phyloP scores from a whole-genome alignment of 2,888 invertebrate genomes.

The Tipula lateralis region DNA sequence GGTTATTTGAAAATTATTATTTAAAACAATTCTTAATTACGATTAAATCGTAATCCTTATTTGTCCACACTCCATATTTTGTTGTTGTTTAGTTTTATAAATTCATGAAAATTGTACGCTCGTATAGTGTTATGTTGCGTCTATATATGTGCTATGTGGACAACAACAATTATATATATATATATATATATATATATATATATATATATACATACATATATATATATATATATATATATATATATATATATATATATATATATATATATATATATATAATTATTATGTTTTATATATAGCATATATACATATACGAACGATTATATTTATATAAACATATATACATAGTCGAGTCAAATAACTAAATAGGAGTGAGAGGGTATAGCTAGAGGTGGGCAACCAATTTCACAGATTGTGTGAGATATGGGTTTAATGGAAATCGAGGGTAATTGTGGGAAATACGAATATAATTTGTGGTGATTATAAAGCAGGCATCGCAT shows the following conservation, averaged over 20 bases:
- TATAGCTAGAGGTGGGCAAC: constrained; percentile 3
- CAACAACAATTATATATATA: neutral
- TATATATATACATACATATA: neutral
- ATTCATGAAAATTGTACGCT: constrained; percentile 1
- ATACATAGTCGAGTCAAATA: neutral
- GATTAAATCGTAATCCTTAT: constrained; percentile 19
- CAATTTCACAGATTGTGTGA: constrained; percentile 19
- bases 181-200: neutral
- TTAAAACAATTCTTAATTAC: neutral
- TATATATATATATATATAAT: neutral
- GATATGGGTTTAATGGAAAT: constrained; percentile 11
- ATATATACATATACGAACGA: neutral
- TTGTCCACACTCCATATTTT: neutral
- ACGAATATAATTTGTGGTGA: constrained; percentile 24
- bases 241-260: neutral
- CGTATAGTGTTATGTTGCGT: neutral
- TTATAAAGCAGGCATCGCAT: neutral
- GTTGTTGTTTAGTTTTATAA: neutral
- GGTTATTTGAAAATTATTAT: neutral
- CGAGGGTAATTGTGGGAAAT: constrained; percentile 5
- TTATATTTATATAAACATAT: neutral
- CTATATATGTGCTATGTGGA: neutral
- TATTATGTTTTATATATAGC: neutral
- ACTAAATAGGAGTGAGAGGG: neutral
- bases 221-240: neutral